Evolutionary conservation across 1,140 invertebrate species (phyloP).

Genomic region (Leptonema lineaticorne): DNA sequence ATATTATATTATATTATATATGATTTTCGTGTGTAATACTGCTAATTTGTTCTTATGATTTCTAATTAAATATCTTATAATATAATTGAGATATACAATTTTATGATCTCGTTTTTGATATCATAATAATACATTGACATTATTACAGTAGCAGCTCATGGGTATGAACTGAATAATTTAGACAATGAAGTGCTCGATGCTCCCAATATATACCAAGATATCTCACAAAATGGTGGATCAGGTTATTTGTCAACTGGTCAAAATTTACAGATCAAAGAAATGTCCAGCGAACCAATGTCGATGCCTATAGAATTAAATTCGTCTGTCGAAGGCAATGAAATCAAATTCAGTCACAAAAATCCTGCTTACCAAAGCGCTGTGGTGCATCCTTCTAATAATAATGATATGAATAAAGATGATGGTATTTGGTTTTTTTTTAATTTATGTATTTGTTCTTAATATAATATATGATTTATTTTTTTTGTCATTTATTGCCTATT

Average conservation of each 20-base stretch:
- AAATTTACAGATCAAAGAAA: slow-evolving; percentile 34
- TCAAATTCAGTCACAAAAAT: slow-evolving; percentile 67
- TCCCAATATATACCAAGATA: slow-evolving; percentile 57
- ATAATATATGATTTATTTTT: slow-evolving; percentile 4
- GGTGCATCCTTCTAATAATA: slow-evolving; percentile 57
- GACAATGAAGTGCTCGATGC: slow-evolving; percentile 62
- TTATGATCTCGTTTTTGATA: too few relatives aligned
- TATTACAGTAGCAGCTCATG: slow-evolving; percentile 61
- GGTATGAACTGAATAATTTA: slow-evolving; percentile 63
- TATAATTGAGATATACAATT: too few relatives aligned
- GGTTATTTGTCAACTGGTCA: slow-evolving; percentile 40
- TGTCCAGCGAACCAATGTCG: slow-evolving; percentile 53
- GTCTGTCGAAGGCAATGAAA: slow-evolving; percentile 49
- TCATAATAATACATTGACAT: not conserved
- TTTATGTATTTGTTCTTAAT: not conserved
- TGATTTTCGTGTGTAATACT: too few relatives aligned
- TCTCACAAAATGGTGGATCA: slow-evolving; percentile 37
- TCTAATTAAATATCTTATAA: too few relatives aligned
- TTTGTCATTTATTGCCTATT: slow-evolving; percentile 9
- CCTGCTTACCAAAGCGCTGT: slow-evolving; percentile 72
- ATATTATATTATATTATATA: too few relatives aligned
- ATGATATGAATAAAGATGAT: slow-evolving; percentile 51
- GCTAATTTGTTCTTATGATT: too few relatives aligned
- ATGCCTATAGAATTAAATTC: slow-evolving; percentile 51
- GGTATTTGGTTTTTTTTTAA: slow-evolving; percentile 41